Evolutionary conservation across 2,113 vertebrate genomes (phyloP).

Genomic region (Clarias gariepinus): DNA sequence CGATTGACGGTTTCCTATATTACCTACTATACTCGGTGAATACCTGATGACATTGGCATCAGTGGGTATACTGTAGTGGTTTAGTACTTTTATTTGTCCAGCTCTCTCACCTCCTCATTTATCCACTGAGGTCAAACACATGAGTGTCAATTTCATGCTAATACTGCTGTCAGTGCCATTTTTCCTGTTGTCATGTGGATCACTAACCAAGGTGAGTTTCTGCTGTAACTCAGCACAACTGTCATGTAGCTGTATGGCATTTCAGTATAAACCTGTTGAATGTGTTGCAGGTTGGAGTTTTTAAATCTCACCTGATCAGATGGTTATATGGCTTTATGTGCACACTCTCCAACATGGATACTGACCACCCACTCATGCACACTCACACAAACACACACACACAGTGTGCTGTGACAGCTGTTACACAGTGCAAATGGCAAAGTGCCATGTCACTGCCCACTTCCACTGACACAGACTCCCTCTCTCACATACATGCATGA

Average conservation of each 20-base stretch:
- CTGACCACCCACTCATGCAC: neutral
- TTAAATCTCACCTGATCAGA: neutral
- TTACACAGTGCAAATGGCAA: constrained; percentile 34
- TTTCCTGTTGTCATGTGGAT: neutral
- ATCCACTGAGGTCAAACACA: neutral
- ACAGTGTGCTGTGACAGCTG: constrained; percentile 1
- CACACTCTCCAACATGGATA: neutral
- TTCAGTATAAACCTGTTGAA: neutral
- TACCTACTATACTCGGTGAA: neutral
- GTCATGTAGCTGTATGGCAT: too few species aligned
- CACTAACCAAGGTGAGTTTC: neutral
- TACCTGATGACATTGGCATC: neutral
- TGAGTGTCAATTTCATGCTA: neutral
- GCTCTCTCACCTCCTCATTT: neutral
- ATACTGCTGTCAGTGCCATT: neutral
- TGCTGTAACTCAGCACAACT: neutral
- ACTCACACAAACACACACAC: constrained; percentile 6
- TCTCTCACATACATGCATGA: neutral
- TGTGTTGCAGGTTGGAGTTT: neutral
- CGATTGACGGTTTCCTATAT: neutral
- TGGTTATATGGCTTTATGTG: neutral
- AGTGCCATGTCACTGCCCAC: constrained; percentile 25
- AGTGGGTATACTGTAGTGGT: neutral
- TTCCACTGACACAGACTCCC: neutral
- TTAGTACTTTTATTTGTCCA: neutral